Evolutionary conservation across 2,113 vertebrate species (phyloP).

Genomic region (Fulica atra): DNA sequence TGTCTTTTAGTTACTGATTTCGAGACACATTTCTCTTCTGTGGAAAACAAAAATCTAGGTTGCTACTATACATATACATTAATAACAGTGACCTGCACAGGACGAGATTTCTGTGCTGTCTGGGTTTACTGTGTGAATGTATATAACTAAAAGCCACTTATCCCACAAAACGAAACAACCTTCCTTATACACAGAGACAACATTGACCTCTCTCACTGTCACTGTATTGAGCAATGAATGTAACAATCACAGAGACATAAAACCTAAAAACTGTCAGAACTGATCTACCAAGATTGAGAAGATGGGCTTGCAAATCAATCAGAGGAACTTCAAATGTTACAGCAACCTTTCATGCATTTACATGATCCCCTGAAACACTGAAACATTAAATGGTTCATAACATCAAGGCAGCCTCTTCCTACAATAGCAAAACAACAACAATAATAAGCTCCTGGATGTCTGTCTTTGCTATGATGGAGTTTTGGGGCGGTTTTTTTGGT

Average conservation of each 20-base stretch:
- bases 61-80: neutral
- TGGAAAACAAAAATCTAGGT: neutral
- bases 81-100: neutral
- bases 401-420: neutral
- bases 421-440: neutral
- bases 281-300: neutral
- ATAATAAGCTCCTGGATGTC: neutral
- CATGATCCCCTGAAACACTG: neutral
- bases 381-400: neutral
- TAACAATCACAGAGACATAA: neutral
- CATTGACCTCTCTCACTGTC: neutral
- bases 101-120: neutral
- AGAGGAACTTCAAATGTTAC: constrained; percentile 21
- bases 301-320: neutral
- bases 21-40: neutral
- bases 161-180: neutral
- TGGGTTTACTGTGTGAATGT: neutral
- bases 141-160: neutral
- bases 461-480: neutral
- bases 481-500: neutral
- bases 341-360: constrained; percentile 23
- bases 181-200: neutral
- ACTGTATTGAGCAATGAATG: neutral
- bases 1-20: neutral
- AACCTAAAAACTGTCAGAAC: neutral